Evolutionary conservation across 2,888 invertebrate species (phyloP), one percentile per base, ranked within the genome.

Genomic region (Eupeodes latifasciatus): DNA sequence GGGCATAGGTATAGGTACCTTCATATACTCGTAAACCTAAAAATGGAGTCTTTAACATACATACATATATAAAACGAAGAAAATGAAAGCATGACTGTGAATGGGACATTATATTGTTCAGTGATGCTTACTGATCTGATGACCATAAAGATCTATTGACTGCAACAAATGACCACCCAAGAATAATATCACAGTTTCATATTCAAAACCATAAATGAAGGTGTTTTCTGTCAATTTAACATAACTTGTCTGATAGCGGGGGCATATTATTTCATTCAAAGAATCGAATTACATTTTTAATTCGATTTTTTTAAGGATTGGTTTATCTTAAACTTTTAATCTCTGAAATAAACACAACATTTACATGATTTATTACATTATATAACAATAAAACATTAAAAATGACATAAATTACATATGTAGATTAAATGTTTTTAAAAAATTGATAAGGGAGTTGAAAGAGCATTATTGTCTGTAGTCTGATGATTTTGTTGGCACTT

Each of bases 1-100:
- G 71, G 86, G 86, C 27, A 87, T 87, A 80, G 86, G 77, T 76
- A 79, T 83, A 83, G 40, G 40, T 40, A 40, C 40, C 40, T 40
- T 40, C 27, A 27, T 27, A 27, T 3, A 27, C 1, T 3, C 3
- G 27, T 19, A 19, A 83, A 64, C 80, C 27, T 27, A 27, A 27
- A 4, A 44, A 57, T 51, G 14, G 62, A 27, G 57, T 16, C n/a
- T 72, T 7, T 51, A 5, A 44, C 49, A 57, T 71, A 69, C 49
- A 57, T 71, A 69, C 61, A 5, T 12, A 11, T 16, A 5, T 34
- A n/a, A 55, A 57, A 88, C 66, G 78, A 85, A 77, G 12, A 12
- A 57, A 76, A 80, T 75, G 74, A 87, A 84, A 72, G 67, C 59
- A 66, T 34, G 12, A 34, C 14, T 64, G 36, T 72, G 71, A 62